Evolutionary conservation across 2,888 invertebrate species (phyloP).

Genomic region (Pherbina coryleti): DNA sequence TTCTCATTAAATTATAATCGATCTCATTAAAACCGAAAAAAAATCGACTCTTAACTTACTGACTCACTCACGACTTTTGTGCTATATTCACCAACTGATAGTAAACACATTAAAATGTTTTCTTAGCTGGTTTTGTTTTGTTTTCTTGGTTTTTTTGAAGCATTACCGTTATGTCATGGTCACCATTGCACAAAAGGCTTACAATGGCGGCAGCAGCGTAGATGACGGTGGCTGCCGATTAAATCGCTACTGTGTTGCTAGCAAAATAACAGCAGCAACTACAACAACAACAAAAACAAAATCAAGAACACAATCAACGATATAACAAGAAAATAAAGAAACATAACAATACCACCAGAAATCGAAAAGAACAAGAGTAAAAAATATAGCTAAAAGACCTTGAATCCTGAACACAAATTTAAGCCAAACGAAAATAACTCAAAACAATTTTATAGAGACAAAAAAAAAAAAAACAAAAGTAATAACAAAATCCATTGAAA

Average conservation of each 20-base stretch:
- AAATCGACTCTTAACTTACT: constrained; percentile 7
- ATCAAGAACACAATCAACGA: constrained; percentile 46
- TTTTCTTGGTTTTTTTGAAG: neutral
- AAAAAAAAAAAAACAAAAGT: neutral
- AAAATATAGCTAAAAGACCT: constrained; percentile 13
- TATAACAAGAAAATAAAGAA: constrained; percentile 49
- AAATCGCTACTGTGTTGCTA: constrained; percentile 49
- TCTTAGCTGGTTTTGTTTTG: neutral
- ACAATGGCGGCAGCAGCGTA: neutral
- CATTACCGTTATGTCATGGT: constrained; percentile 44
- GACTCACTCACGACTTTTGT: constrained; percentile 32
- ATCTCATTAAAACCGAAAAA: constrained; percentile 22
- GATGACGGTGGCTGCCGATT: constrained; percentile 49
- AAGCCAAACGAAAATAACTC: constrained; percentile 11
- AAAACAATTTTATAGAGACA: neutral
- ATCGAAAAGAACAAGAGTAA: neutral
- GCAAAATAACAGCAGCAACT: constrained; percentile 40
- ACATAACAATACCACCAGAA: constrained; percentile 9
- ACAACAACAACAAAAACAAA: constrained; percentile 46
- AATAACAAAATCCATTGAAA: neutral
- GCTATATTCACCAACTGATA: constrained; percentile 16
- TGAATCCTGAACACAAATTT: constrained; percentile 28
- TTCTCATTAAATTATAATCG: constrained; percentile 27
- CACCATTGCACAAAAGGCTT: constrained; percentile 42
- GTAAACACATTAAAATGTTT: constrained; percentile 11